Evolutionary conservation across 2,113 vertebrate species (phyloP).

Genomic region (Lagenorhynchus albirostris): DNA sequence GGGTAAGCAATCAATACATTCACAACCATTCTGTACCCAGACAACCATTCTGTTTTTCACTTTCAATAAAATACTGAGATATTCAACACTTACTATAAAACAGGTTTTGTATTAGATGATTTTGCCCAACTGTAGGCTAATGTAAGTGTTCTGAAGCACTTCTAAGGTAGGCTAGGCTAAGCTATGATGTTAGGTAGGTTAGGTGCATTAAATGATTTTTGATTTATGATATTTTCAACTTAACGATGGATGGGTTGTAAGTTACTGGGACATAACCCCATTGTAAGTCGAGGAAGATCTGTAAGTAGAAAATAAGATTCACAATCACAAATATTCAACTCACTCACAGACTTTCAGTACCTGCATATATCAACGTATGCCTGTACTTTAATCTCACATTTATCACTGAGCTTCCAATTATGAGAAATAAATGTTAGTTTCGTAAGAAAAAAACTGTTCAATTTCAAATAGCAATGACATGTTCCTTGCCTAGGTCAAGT

Average conservation of each 20-base stretch:
- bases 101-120: not conserved
- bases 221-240: not conserved
- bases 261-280: not conserved
- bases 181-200: not conserved
- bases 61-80: not conserved
- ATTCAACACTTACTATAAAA: not conserved
- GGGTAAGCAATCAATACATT: not conserved
- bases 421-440: not conserved
- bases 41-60: not conserved
- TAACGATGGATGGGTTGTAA: not conserved
- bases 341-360: not conserved
- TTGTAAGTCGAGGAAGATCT: not conserved
- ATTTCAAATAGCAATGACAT: conserved; percentile 12
- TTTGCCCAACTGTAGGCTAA: not conserved
- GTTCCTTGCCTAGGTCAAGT: not conserved
- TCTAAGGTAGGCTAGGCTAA: not conserved
- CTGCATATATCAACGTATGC: not conserved
- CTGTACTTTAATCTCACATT: not conserved
- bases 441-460: not conserved
- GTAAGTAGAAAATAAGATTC: not conserved
- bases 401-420: not conserved
- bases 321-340: not conserved
- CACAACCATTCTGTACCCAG: not conserved
- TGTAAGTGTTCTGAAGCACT: not conserved
- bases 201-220: not conserved